Conservation (phyloP, 2,888 invertebrate species). For the Clostera curtula region DNA sequence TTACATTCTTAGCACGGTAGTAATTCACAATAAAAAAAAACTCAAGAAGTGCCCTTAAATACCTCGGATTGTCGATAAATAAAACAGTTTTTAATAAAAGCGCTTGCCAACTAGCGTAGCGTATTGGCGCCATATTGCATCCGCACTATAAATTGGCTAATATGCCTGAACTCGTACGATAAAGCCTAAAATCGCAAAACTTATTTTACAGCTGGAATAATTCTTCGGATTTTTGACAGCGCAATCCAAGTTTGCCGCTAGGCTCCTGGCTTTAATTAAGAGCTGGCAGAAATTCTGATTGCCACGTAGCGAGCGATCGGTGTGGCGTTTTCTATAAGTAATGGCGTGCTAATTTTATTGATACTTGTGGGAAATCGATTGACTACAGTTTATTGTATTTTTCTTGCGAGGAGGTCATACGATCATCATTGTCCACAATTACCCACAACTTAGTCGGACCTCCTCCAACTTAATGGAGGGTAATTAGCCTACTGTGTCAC, state of each 20-base stretch:
- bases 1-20: no score
- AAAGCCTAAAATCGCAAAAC: conserved; percentile 70
- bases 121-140: conserved; percentile 62
- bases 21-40: no score
- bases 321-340: conserved; percentile 34
- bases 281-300: conserved; percentile 49
- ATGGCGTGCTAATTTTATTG: conserved; percentile 35
- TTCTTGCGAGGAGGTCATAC: no score
- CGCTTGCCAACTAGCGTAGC: conserved; percentile 44
- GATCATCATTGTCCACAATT: no score
- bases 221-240: conserved; percentile 75
- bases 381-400: conserved; percentile 24
- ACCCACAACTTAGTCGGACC: no score
- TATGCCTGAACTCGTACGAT: conserved; percentile 69
- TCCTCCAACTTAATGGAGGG: no score
- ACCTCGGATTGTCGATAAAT: conserved; percentile 61
- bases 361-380: no score
- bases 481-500: no score
- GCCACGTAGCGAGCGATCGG: conserved; percentile 45
- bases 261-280: conserved; percentile 66
- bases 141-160: conserved; percentile 66
- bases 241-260: conserved; percentile 72
- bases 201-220: conserved; percentile 69
- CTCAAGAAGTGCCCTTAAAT: conserved; percentile 39
- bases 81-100: conserved; percentile 68